Evolutionary conservation across 2,797 vertebrate species (phyloP).

Genomic region (Rhinogobio ventralis): DNA sequence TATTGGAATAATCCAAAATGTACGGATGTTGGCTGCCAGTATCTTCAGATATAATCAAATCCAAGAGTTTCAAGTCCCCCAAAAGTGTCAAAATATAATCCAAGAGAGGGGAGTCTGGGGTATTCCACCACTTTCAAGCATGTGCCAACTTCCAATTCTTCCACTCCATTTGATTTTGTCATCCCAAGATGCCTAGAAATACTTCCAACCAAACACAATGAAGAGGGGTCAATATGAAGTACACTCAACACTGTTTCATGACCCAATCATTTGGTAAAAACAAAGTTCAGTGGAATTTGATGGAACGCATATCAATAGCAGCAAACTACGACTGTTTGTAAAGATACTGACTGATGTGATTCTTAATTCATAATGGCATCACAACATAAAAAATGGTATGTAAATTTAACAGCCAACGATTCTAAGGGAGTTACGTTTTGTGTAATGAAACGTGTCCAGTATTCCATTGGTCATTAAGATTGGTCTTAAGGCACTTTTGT

Average conservation of each 20-base stretch:
- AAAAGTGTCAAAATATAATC: conserved; percentile 69
- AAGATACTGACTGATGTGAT: conserved; percentile 67
- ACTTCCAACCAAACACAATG: conserved; percentile 68
- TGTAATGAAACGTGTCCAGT: conserved; percentile 84
- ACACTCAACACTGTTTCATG: conserved; percentile 76
- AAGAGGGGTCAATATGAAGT: conserved; percentile 71
- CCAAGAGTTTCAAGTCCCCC: conserved; percentile 62
- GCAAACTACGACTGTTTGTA: conserved; percentile 74
- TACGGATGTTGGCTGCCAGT: conserved; percentile 57
- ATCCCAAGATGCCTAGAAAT: conserved; percentile 68
- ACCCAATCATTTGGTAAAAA: conserved; percentile 77
- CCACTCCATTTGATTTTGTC: conserved; percentile 73
- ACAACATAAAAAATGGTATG: conserved; percentile 70
- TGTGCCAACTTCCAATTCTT: conserved; percentile 62
- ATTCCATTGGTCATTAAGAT: conserved; percentile 91
- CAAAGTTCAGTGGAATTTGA: conserved; percentile 53
- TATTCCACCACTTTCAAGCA: conserved; percentile 59
- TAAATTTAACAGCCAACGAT: conserved; percentile 73
- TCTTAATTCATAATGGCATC: conserved; percentile 70
- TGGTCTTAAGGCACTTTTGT: conserved; percentile 99
- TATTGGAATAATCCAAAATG: conserved; percentile 61
- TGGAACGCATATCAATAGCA: conserved; percentile 78
- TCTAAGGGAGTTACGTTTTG: conserved; percentile 70
- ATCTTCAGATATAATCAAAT: conserved; percentile 71
- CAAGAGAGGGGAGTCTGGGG: conserved; percentile 67